Conservation (phyloP, 1,140 invertebrate species). For the Scaptomyza graminum region DNA sequence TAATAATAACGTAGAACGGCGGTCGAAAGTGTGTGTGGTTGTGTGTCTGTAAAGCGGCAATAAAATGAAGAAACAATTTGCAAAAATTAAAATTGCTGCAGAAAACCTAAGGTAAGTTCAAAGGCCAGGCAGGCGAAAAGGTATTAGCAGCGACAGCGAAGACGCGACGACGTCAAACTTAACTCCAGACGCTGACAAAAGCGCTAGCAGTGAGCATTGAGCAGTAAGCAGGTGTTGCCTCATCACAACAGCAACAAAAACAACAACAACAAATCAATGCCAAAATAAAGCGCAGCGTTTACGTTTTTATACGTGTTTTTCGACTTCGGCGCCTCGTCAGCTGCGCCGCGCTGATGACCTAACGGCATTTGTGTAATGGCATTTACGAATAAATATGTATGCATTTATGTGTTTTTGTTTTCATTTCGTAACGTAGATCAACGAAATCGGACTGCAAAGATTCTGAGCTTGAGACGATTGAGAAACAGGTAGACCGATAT, state of each 20-base stretch:
- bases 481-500: conserved; percentile 94
- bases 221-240: conserved; percentile 69
- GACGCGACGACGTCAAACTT: conserved; percentile 29
- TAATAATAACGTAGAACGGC: conserved; percentile 47
- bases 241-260: conserved; percentile 53
- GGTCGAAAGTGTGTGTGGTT: conserved; percentile 39
- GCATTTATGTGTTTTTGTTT: conserved; percentile 30
- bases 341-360: conserved; percentile 65
- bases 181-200: conserved; percentile 47
- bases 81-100: conserved; percentile 84
- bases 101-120: conserved; percentile 83
- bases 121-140: conserved; percentile 56
- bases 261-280: conserved; percentile 47
- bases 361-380: conserved; percentile 55
- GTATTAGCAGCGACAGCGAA: conserved; percentile 12
- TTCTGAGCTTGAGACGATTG: conserved; percentile 93
- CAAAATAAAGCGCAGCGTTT: conserved; percentile 58
- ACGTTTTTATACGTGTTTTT: conserved; percentile 31
- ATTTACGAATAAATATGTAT: conserved; percentile 7
- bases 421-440: conserved; percentile 85
- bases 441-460: conserved; percentile 91
- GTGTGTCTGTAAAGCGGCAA: conserved; percentile 40
- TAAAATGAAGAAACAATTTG: conserved; percentile 84
- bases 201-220: conserved; percentile 17
- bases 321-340: conserved; percentile 30